Percentiles rank a stretch among this genome's conserved stretches.
Conservation (phyloP, 1,140 invertebrate genomes). For the Pararge aegeria region DNA sequence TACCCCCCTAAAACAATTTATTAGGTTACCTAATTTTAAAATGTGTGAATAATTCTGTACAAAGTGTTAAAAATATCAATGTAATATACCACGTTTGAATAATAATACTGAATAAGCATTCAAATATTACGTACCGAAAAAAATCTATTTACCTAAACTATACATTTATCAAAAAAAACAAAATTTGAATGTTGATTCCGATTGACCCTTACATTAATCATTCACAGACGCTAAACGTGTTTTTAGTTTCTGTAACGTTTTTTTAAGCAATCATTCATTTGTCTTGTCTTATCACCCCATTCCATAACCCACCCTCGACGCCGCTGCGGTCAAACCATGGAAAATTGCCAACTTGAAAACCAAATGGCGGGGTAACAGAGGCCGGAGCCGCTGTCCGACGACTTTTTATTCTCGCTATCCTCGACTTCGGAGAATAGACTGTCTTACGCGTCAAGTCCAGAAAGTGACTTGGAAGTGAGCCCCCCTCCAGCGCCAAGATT, state of each 20-base stretch:
- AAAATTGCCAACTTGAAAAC: constrained; percentile 37
- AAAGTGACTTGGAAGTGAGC: constrained; percentile 95
- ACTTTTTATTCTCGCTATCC: constrained; percentile 99
- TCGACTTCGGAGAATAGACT: constrained; percentile 87
- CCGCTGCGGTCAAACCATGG: constrained; percentile 47
- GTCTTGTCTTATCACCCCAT: constrained; percentile 75
- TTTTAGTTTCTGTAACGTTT: constrained; percentile 67
- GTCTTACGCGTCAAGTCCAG: constrained; percentile 97
- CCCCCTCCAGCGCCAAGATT: constrained; percentile 86
- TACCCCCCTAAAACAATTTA: neutral
- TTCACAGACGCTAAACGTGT: constrained; percentile 64
- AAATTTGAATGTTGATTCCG: constrained; percentile 44
- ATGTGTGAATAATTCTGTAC: constrained; percentile 46
- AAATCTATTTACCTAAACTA: no score
- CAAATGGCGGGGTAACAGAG: constrained; percentile 60
- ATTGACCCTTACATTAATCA: constrained; percentile 72
- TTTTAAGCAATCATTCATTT: constrained; percentile 74
- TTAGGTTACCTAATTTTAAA: neutral
- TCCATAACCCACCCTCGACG: constrained; percentile 73
- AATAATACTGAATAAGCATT: constrained; percentile 45
- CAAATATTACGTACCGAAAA: constrained; percentile 30
- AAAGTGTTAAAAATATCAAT: constrained; percentile 51
- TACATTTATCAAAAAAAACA: no score
- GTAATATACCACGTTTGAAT: constrained; percentile 57
- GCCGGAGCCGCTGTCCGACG: constrained; percentile 92